These are phyloP conservation scores for Meteorus colon DNA, from an alignment of 2,888 invertebrate genomes.

Conservation along the genomic window DNA sequence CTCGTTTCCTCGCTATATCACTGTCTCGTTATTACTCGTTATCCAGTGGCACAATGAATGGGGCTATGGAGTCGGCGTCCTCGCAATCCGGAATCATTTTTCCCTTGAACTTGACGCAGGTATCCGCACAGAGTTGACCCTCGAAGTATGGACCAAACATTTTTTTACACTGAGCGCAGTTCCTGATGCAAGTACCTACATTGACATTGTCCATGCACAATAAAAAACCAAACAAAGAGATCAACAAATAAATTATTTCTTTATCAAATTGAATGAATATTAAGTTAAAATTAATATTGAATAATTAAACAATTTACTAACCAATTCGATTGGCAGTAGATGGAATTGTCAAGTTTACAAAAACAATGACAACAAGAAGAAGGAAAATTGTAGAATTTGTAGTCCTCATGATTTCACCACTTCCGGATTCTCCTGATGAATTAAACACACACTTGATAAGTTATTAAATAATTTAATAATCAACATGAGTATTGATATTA, in stretches of 20 bases:
- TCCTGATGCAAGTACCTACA: conserved; percentile 84
- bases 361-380: conserved; percentile 50
- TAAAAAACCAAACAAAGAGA: not conserved
- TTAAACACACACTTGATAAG: not conserved
- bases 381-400: conserved; percentile 54
- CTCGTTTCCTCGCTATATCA: not conserved
- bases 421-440: conserved; percentile 1
- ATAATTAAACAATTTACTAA: conserved; percentile 44
- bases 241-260: not conserved
- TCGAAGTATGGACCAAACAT: conserved; percentile 92
- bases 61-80: conserved; percentile 85
- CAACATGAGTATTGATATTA: not conserved
- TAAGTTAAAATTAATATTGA: conserved; percentile 10
- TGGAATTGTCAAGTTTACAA: conserved; percentile 49
- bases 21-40: conserved; percentile 24
- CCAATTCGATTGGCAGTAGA: conserved; percentile 53
- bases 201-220: conserved; percentile 2
- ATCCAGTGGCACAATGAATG: conserved; percentile 74
- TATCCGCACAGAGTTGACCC: conserved; percentile 88
- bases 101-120: conserved; percentile 88
- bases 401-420: conserved; percentile 46
- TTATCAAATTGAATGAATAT: too few relatives aligned
- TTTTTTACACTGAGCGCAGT: conserved; percentile 92
- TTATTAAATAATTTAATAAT: not conserved
- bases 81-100: conserved; percentile 91